Evolutionary conservation across 2,888 invertebrate genomes (phyloP), one percentile per base, ranked within the genome.

Genomic region (Rotaria sp.): DNA sequence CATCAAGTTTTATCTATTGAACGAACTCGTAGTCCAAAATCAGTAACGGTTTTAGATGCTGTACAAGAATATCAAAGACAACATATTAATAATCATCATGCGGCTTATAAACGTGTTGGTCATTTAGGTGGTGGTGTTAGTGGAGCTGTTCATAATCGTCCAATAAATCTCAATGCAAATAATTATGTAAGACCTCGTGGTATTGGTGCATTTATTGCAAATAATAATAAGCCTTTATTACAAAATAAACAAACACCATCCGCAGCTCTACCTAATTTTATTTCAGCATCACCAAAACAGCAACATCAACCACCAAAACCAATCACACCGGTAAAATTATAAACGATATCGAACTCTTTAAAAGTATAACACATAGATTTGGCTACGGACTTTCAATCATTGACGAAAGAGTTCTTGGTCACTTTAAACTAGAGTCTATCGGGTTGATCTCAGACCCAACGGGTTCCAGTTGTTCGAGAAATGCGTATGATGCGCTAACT

Each of bases 221-320:
- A 67, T 35, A 67, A 67, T 67, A 35, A 35, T 30, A 67, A 35
- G 38, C 35, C 67, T 35, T 35, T 67, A 35, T 67, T 67, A 21
- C 67, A 67, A 67, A 67, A 67, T 30, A 67, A 67, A 38, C 67
- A 35, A 67, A 38, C 35, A 35, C 67, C 67, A 35, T n/a, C 45
- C 4, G 45, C 30, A 45, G 8, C 3, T 4, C 3, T n/a, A n/a
- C 85, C 85, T 30, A 59, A n/a, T 45, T 84, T 35, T 59, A n/a
- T 84, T 48, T 59, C 48, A 59, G 38, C 55, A 55, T 38, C 38
- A 57, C 48, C 57, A 48, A 84, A 85, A 45, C 75, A 84, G 13
- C 85, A 85, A 55, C 30, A 59, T 26, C 85, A 85, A 30, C 74
- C 84, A 84, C 10, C 24, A 13, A 85, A 85, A 35, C 67, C 67